Base-by-base conservation (phyloP, 2,113 vertebrate species). In the Macrotus californicus region DNA sequence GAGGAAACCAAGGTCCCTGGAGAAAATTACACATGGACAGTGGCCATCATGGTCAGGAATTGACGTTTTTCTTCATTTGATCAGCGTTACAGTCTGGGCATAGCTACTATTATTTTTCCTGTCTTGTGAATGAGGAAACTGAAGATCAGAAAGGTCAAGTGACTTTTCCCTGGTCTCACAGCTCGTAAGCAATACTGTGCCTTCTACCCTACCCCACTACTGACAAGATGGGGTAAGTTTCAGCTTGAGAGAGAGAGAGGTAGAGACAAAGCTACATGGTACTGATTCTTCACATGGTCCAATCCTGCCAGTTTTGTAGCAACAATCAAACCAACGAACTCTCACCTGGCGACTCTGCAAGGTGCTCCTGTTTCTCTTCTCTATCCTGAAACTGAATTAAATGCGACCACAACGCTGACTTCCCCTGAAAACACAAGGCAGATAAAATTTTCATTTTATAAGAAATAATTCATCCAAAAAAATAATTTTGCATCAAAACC, bases 341-440 rank as follows among this genome's bases (percentile, higher is more conserved):
- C 98, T 98, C 92, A 99, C 99, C 99, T 98, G 99, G 99, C 11
- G 98, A 99, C 77, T 99, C 99, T 80, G 98, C 98, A 72, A 97
- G 98, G 36, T 97, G 98, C 79, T 99, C 99, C 18, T 97, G 98
- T 52, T 99, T 99, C 97, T 99, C 99, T 98, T 99, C 98, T 96
- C 99, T 98, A 31, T 99, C 99, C 98, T 99, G 99, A 97, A 99
- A 99, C 81, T 99, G 99, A 93, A 99, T 98, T 97, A 99, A 98
- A 98, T 99, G 99, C 59, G 99, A 99, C 99, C 99, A 99, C 96
- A 99, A 98, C 31, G 99, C 99, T 3, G 99, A 99, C 89, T 99
- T 99, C 6, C 99, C 99, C 99, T 99, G 98, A 75, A 98, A 98
- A 34, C 6, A 96, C 21, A 96, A 82, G 29, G 13, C 0, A 76